Evolutionary conservation across 1,140 invertebrate species (phyloP).

Genomic region (Drosophila repleta): DNA sequence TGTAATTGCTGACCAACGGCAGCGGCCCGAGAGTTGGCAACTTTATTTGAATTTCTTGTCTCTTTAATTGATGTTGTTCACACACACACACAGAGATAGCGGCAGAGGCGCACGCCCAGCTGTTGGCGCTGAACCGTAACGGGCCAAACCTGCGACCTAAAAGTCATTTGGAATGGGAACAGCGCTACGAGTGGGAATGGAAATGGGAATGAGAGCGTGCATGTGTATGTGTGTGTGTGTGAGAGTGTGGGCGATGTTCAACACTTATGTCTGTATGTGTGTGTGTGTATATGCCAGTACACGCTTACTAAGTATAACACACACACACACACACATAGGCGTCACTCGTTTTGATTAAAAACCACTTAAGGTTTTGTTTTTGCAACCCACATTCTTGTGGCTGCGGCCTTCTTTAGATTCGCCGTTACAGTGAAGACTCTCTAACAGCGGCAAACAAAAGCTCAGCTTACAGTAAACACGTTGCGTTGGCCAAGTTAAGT

Average conservation of each 20-base stretch:
- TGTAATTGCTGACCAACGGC: conserved; percentile 60
- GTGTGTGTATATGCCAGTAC: conserved; percentile 32
- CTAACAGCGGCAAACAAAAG: conserved; percentile 10
- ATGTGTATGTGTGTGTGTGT: conserved; percentile 32
- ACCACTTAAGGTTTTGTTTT: conserved; percentile 72
- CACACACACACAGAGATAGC: conserved; percentile 29
- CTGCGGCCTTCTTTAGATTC: conserved; percentile 47
- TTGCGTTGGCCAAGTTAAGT: not conserved
- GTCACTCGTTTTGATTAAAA: conserved; percentile 73
- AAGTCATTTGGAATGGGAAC: conserved; percentile 46
- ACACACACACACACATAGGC: conserved; percentile 17
- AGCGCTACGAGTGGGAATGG: conserved; percentile 30
- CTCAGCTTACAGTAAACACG: conserved; percentile 3
- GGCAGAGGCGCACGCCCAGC: conserved; percentile 43
- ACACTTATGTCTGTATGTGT: conserved; percentile 15
- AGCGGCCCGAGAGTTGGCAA: conserved; percentile 17
- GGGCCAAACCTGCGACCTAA: conserved; percentile 63
- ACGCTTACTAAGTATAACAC: conserved; percentile 40
- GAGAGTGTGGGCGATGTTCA: conserved; percentile 30
- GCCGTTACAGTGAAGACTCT: conserved; percentile 43
- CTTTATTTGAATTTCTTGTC: conserved; percentile 59
- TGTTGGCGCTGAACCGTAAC: conserved; percentile 72
- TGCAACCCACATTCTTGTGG: conserved; percentile 70
- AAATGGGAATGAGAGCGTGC: conserved; percentile 21
- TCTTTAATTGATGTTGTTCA: conserved; percentile 64